Evolutionary conservation across 1,140 invertebrate genomes (phyloP).

Genomic region (Sipha flava): DNA sequence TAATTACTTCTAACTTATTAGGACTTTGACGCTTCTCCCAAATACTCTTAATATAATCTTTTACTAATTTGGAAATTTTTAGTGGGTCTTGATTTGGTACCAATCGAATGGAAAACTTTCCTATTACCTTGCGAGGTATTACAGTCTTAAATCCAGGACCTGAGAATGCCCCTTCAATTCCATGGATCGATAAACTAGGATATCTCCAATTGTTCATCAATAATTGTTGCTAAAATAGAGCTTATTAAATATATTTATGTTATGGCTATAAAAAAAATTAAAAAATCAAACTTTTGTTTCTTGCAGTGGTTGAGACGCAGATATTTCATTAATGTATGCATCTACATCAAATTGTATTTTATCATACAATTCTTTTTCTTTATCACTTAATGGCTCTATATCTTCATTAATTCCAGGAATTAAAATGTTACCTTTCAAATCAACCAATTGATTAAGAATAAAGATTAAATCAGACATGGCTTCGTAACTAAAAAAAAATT

Average conservation of each 20-base stretch:
- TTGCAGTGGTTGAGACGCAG: constrained; percentile 61
- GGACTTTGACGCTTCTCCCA: constrained; percentile 64
- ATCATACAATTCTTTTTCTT: constrained; percentile 70
- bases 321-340: constrained; percentile 67
- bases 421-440: constrained; percentile 73
- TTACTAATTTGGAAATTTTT: constrained; percentile 63
- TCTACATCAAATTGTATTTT: constrained; percentile 83
- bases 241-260: neutral
- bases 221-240: constrained; percentile 49
- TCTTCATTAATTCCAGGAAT: constrained; percentile 71
- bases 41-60: constrained; percentile 61
- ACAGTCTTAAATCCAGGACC: constrained; percentile 90
- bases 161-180: constrained; percentile 87
- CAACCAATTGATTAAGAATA: constrained; percentile 70
- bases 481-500: constrained; percentile 53
- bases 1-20: constrained; percentile 70
- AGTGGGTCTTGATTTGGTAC: constrained; percentile 84
- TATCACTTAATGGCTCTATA: constrained; percentile 62
- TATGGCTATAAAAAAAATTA: neutral
- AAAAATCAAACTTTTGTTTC: constrained; percentile 47
- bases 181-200: constrained; percentile 83
- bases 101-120: constrained; percentile 92
- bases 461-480: constrained; percentile 83
- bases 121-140: constrained; percentile 87
- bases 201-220: constrained; percentile 87